Evolutionary conservation across 1,140 invertebrate genomes (phyloP), one percentile per base, ranked within the genome.

Genomic region (Formica selysi): DNA sequence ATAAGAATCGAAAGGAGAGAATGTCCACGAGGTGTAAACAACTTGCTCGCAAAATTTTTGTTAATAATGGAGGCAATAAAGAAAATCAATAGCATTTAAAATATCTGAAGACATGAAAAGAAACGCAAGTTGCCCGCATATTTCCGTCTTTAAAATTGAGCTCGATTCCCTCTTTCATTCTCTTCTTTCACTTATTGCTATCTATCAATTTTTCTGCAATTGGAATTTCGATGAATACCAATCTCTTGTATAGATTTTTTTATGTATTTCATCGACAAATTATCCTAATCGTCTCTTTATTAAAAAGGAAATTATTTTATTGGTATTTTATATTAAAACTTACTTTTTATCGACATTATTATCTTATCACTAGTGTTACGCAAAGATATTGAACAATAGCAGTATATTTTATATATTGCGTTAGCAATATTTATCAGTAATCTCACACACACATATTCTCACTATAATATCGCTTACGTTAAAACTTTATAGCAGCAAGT

Each of bases 111-210:
- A 73, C 22, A 11, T 73, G 61, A 73, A 44, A 73, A 59, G 19
- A 29, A 29, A 70, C 2, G 67, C 67, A n/a, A 71, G 73, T 71
- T 59, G n/a, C 48, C 48, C 32, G 29, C 44, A 68, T 5, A 54
- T 68, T 80, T 68, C 22, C 36, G 76, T 80, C 32, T 68, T 81
- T 19, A n/a, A 73, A 26, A 81, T 81, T 81, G 38, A 81, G 22
- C n/a, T 70, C 36, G 64, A 80, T 71, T 81, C 26, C 19, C 5
- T 32, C 65, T 64, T 32, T 32, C 26, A 19, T 19, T 41, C 64
- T 32, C 44, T 78, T 67, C 76, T 38, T 38, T 38, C 4, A 13
- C 41, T 44, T 11, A 44, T 2, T 22, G 48, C 13, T 26, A 81
- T 71, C 38, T 22, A 81, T 59, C 79, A 81, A 71, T 44, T 81